phyloP scores from a whole-genome alignment of 2,888 invertebrate species.

The Aricia artaxerxes region DNA sequence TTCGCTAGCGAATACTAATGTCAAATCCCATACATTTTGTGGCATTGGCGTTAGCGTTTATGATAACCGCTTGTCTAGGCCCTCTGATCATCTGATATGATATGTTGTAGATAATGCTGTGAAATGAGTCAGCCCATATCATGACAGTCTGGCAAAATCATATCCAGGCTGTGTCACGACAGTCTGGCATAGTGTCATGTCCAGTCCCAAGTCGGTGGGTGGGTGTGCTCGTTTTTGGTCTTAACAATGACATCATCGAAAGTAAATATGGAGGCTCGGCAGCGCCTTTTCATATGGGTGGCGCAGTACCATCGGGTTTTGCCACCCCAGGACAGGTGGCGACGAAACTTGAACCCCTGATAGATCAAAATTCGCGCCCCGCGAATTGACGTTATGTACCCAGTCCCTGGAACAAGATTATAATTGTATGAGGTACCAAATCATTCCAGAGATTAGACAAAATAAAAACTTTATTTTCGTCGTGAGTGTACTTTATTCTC shows the following conservation, averaged over 20 bases:
- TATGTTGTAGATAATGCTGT: neutral
- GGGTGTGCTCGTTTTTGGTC: constrained; percentile 45
- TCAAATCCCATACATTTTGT: no score
- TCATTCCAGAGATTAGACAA: neutral
- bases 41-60: no score
- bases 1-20: no score
- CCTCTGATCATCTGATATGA: neutral
- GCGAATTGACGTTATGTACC: constrained; percentile 22
- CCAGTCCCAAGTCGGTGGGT: constrained; percentile 30
- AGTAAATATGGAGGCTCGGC: constrained; percentile 47
- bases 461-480: neutral
- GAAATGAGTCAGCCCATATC: neutral
- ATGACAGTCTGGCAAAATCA: neutral
- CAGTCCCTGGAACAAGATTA: constrained; percentile 27
- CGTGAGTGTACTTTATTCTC: no score
- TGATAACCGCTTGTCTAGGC: no score
- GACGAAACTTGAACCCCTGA: constrained; percentile 35
- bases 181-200: neutral
- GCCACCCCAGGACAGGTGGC: constrained; percentile 22
- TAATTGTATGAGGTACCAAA: neutral
- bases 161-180: neutral
- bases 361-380: constrained; percentile 32
- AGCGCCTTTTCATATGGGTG: constrained; percentile 41
- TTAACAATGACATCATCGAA: constrained; percentile 42
- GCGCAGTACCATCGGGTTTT: constrained; percentile 48